A percentile compares a stretch with the other conserved stretches of the same genome.
Evolutionary conservation across 2,113 vertebrate genomes (phyloP).

Genomic region (Nipponia nippon): DNA sequence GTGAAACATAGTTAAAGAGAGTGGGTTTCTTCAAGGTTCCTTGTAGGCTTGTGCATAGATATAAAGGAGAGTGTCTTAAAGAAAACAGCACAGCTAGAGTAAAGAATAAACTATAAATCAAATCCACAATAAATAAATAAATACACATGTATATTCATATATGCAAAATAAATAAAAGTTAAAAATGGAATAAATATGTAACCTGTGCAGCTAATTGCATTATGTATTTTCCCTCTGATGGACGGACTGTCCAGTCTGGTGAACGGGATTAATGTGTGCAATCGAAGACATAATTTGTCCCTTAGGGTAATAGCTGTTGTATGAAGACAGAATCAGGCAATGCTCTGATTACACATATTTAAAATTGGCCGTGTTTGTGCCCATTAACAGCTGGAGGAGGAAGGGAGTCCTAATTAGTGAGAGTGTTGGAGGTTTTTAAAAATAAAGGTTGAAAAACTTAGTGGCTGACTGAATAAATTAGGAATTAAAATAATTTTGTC

Average conservation of each 20-base stretch:
- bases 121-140: not conserved
- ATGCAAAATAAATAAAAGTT: not conserved
- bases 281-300: constrained; percentile 1
- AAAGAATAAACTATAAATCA: not conserved
- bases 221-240: not conserved
- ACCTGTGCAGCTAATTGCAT: not conserved
- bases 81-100: not conserved
- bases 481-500: not conserved
- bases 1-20: not conserved
- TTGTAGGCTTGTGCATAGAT: not conserved
- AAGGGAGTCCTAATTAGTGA: not conserved
- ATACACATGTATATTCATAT: not conserved
- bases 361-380: not conserved
- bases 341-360: not conserved
- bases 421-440: not conserved
- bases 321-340: not conserved
- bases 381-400: constrained; percentile 15
- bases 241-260: not conserved
- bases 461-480: not conserved
- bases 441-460: not conserved
- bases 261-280: not conserved
- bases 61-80: not conserved
- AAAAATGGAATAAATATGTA: not conserved
- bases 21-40: not conserved
- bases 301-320: not conserved